Evolutionary conservation across 2,797 vertebrate genomes (phyloP).

Genomic region (Xenentodon cancila): DNA sequence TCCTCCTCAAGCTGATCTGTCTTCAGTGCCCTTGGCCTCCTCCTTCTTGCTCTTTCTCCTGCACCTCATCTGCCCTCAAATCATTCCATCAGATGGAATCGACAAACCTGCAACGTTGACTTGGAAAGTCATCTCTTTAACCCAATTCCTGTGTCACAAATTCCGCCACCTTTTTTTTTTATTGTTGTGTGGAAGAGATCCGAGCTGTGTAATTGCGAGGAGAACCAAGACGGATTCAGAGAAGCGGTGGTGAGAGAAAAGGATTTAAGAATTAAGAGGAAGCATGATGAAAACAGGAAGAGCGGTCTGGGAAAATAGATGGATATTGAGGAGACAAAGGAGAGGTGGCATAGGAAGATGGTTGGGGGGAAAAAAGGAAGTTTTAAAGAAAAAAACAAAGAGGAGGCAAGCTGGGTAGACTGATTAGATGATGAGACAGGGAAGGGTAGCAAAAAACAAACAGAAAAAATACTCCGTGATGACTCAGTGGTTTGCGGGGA

Average conservation of each 20-base stretch:
- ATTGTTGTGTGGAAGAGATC: constrained; percentile 9
- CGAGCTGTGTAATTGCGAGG: constrained; percentile 22
- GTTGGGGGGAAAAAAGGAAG: background rate
- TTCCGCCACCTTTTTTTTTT: background rate
- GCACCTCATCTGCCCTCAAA: constrained; percentile 40
- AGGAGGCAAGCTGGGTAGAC: constrained; percentile 3
- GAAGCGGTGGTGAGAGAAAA: constrained; percentile 29
- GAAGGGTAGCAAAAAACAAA: constrained; percentile 5
- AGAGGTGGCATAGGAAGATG: background rate
- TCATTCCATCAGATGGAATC: constrained; percentile 22
- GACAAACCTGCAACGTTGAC: no score
- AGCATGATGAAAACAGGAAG: constrained; percentile 36
- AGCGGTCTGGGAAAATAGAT: constrained; percentile 25
- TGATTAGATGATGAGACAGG: constrained; percentile 10
- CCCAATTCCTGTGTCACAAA: constrained; percentile 8
- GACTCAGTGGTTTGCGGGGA: constrained; percentile 15
- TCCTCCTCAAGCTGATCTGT: no score
- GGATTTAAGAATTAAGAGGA: constrained; percentile 26
- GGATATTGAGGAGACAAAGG: background rate
- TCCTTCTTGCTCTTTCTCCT: background rate
- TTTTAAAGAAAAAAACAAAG: no score
- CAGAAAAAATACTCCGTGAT: constrained; percentile 13
- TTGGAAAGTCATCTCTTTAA: background rate
- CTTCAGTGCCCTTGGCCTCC: no score
- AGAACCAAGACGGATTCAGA: constrained; percentile 12